Conservation (phyloP, 2,888 invertebrate genomes). For the Lathronympha strigana region DNA sequence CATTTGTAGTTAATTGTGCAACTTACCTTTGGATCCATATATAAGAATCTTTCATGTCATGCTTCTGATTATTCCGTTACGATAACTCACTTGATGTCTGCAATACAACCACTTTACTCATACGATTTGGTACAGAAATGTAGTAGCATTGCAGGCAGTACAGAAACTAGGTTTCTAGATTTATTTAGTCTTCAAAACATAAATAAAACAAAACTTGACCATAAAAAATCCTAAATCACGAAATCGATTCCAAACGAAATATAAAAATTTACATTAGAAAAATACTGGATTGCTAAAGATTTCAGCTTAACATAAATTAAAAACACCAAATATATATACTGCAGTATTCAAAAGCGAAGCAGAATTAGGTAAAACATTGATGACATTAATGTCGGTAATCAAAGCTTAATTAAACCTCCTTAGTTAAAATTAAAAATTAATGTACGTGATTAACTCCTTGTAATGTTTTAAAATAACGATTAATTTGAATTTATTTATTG, state of each 20-base stretch:
- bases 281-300: slow-evolving; percentile 25
- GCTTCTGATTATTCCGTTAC: slow-evolving; percentile 50
- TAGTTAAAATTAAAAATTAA: slow-evolving; percentile 50
- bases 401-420: slow-evolving; percentile 54
- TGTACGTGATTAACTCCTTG: slow-evolving; percentile 80
- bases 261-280: slow-evolving; percentile 1
- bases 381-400: slow-evolving; percentile 40
- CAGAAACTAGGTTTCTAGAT: neutral
- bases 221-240: slow-evolving; percentile 53
- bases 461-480: slow-evolving; percentile 79
- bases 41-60: slow-evolving; percentile 65
- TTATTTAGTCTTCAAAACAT: neutral
- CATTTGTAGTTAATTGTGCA: slow-evolving; percentile 50
- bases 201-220: neutral
- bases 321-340: slow-evolving; percentile 47
- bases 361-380: slow-evolving; percentile 41
- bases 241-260: slow-evolving; percentile 78
- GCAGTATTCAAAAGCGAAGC: slow-evolving; percentile 47
- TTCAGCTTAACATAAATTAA: slow-evolving; percentile 45
- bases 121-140: no score
- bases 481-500: slow-evolving; percentile 61
- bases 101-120: no score
- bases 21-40: slow-evolving; percentile 72
- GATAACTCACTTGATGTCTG: neutral
- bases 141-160: no score